Percentiles rank a stretch among this genome's conserved stretches.
Evolutionary conservation across 2,797 vertebrate species (phyloP).

Genomic region (Pangasius krempfi): DNA sequence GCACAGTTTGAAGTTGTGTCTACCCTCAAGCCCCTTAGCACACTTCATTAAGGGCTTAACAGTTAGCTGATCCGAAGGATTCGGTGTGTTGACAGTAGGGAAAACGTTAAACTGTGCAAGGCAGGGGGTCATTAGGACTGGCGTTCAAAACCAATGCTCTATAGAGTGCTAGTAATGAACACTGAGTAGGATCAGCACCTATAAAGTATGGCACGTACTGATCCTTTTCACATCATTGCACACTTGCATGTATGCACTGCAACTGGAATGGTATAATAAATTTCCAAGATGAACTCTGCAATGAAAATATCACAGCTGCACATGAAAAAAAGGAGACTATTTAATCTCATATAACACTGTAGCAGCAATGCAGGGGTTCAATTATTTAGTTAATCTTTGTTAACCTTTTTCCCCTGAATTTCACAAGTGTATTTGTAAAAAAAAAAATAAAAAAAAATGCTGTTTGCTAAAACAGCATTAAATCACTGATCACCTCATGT

Average conservation of each 20-base stretch:
- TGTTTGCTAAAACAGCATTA: background rate
- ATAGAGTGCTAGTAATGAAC: background rate
- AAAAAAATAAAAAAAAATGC: background rate
- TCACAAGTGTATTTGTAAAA: background rate
- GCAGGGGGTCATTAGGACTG: background rate
- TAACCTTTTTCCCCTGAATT: background rate
- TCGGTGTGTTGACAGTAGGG: background rate
- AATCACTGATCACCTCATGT: background rate
- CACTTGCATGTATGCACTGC: background rate
- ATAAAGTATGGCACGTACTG: background rate
- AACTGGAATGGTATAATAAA: too few relatives aligned
- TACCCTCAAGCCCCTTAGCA: background rate
- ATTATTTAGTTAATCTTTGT: background rate
- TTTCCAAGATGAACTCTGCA: background rate
- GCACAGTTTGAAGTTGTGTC: background rate
- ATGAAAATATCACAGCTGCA: background rate
- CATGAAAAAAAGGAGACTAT: background rate
- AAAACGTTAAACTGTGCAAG: background rate
- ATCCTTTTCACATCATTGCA: background rate
- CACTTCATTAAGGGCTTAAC: background rate
- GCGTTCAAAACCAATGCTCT: background rate
- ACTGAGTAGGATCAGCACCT: background rate
- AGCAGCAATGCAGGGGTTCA: background rate
- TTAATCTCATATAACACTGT: background rate
- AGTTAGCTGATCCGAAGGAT: background rate